These are phyloP conservation scores for Falco punctatus DNA, from an alignment of 2,113 vertebrate genomes.

Conservation along the genomic window DNA sequence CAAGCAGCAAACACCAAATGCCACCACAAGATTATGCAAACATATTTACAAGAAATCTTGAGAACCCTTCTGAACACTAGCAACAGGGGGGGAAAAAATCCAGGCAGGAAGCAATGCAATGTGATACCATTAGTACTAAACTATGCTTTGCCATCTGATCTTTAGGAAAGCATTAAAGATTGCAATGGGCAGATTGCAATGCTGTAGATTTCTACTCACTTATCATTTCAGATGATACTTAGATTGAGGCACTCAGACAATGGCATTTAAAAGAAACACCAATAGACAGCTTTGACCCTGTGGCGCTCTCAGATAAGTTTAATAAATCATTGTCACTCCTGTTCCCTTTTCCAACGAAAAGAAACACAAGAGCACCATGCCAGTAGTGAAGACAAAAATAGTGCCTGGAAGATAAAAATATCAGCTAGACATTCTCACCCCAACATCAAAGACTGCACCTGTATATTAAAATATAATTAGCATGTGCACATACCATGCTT, in stretches of 20 bases:
- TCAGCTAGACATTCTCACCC: background rate
- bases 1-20: background rate
- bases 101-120: background rate
- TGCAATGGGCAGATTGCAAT: background rate
- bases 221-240: background rate
- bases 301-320: background rate
- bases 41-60: background rate
- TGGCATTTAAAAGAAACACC: background rate
- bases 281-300: background rate
- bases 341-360: background rate
- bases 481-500: background rate
- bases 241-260: background rate
- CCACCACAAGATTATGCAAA: background rate
- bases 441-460: slow-evolving; percentile 24
- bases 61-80: background rate
- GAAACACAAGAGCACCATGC: background rate
- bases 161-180: slow-evolving; percentile 14
- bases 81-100: background rate
- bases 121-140: background rate
- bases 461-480: slow-evolving; percentile 12
- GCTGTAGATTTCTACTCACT: background rate
- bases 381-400: slow-evolving; percentile 11
- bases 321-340: background rate
- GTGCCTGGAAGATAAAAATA: slow-evolving; percentile 25
- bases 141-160: slow-evolving; percentile 26